Evolutionary conservation across 2,888 invertebrate species (phyloP).

Genomic region (Limnephilus auricula): DNA sequence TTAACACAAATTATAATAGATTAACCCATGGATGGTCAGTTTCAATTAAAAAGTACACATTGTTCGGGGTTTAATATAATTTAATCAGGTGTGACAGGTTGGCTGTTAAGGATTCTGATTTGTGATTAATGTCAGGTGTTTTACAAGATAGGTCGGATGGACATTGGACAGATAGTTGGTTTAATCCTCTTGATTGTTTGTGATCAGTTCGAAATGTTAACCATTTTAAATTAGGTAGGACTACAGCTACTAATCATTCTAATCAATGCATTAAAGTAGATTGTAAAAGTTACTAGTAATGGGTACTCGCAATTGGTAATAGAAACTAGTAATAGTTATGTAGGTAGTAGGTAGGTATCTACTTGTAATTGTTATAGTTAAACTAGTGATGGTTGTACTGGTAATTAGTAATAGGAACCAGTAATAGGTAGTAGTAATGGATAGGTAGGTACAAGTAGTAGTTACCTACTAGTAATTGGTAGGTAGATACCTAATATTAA

Average conservation of each 20-base stretch:
- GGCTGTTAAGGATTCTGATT: background rate
- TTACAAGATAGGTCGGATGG: background rate
- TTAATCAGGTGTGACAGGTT: conserved; percentile 15
- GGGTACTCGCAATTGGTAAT: no score
- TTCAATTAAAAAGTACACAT: conserved; percentile 7
- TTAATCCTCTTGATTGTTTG: background rate
- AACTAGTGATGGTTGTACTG: no score
- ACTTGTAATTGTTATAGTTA: no score
- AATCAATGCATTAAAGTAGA: background rate
- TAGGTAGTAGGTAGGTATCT: no score
- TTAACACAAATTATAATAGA: background rate
- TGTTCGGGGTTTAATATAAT: background rate
- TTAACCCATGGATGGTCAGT: background rate
- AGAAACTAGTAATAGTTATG: no score
- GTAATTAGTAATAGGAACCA: no score
- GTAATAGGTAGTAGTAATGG: no score
- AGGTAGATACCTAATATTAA: no score
- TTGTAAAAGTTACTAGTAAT: background rate
- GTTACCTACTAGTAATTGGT: no score
- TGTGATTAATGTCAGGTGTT: background rate
- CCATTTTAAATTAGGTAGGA: background rate
- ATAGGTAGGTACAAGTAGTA: no score
- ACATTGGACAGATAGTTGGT: background rate
- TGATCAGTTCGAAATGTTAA: background rate
- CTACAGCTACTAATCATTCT: background rate